Conservation (phyloP, 2,888 invertebrate species). For the Nymphalis c-album region DNA sequence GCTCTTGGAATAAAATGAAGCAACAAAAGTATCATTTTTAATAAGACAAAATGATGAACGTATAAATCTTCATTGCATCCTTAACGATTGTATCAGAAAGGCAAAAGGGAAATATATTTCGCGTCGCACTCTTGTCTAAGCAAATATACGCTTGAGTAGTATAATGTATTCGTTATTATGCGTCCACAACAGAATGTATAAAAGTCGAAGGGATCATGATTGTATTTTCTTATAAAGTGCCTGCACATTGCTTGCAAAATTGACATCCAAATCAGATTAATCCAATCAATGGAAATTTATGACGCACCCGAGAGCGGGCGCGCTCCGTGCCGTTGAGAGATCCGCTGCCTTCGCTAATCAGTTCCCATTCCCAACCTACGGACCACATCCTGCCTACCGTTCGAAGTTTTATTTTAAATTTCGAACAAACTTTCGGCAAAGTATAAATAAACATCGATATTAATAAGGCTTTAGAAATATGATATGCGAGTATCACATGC, state of each 20-base stretch:
- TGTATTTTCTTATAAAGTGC: conserved; percentile 74
- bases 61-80: conserved; percentile 64
- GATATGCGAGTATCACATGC: neutral
- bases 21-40: conserved; percentile 59
- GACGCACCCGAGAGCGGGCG: conserved; percentile 75
- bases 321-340: conserved; percentile 67
- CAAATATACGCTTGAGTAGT: conserved; percentile 52
- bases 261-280: conserved; percentile 82
- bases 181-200: conserved; percentile 62
- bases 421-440: conserved; percentile 18
- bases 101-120: conserved; percentile 46
- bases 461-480: conserved; percentile 5
- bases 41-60: conserved; percentile 66
- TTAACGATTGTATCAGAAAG: conserved; percentile 60
- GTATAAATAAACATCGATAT: conserved; percentile 12
- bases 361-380: conserved; percentile 59
- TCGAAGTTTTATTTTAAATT: conserved; percentile 47
- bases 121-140: conserved; percentile 52
- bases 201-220: conserved; percentile 60
- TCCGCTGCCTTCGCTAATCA: conserved; percentile 70
- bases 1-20: conserved; percentile 42
- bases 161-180: conserved; percentile 69
- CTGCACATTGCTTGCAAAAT: conserved; percentile 75
- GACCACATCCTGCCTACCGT: conserved; percentile 51
- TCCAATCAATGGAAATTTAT: conserved; percentile 82